Evolutionary conservation across 2,888 invertebrate genomes (phyloP).

Genomic region (Apamea crenata): DNA sequence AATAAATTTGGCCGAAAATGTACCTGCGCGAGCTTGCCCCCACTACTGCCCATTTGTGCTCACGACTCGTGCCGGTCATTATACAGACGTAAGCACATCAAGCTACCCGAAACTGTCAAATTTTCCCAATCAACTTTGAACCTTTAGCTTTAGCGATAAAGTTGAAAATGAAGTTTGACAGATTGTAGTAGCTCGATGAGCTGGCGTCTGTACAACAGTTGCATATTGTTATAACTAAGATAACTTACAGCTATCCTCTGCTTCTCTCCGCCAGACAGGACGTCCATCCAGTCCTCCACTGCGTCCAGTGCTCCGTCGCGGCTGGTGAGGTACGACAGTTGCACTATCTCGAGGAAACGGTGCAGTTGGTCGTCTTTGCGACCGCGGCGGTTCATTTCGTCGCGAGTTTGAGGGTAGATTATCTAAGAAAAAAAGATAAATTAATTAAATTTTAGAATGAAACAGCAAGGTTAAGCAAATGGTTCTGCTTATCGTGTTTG

Average conservation of each 20-base stretch:
- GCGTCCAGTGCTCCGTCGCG: slow-evolving; percentile 97
- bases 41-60: too few species aligned
- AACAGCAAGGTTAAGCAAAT: not conserved
- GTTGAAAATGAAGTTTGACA: too few species aligned
- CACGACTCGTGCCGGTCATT: too few species aligned
- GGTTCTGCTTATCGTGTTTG: not conserved
- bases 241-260: slow-evolving; percentile 97
- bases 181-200: too few species aligned
- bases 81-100: too few species aligned
- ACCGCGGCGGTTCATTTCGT: slow-evolving; percentile 95
- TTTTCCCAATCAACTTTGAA: too few species aligned
- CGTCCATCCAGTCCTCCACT: slow-evolving; percentile 99
- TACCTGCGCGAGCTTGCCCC: too few species aligned
- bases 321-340: slow-evolving; percentile 95
- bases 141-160: too few species aligned
- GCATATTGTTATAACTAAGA: slow-evolving; percentile 3
- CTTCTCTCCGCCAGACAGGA: slow-evolving; percentile 99
- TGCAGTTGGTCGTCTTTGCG: slow-evolving; percentile 94
- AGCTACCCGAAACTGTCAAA: too few species aligned
- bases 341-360: slow-evolving; percentile 94
- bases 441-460: not conserved
- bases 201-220: not conserved
- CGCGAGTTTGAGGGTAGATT: slow-evolving; percentile 98
- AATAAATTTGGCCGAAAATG: too few species aligned
- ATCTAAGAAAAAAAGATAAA: slow-evolving; percentile 84